Evolutionary conservation across 2,888 invertebrate species (phyloP), one percentile per base, ranked within the genome.

Genomic region (Drosophila mimetica): DNA sequence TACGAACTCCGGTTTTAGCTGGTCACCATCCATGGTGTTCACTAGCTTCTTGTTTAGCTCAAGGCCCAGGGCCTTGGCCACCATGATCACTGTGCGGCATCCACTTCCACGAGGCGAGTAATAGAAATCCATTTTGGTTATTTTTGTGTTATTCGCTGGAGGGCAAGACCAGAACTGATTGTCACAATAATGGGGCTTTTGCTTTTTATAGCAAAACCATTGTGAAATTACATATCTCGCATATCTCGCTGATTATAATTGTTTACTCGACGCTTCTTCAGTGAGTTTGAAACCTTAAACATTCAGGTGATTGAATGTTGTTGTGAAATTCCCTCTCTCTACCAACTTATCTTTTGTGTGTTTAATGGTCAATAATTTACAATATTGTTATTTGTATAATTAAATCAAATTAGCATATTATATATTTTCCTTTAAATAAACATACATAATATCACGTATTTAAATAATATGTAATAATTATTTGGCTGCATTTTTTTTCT

Each of bases 1-100:
- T 34, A 95, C 1, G 81, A 93, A 96, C 82, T 95, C 95, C 0
- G 95, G 95, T n/a, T 93, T 94, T 39, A 94, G 76, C 14, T 95
- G 94, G 72, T 95, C 95, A 0, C 94, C 93, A 51, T 91, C 92
- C 92, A 93, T 91, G 13, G 95, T 85, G 83, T 95, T 92, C 1
- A 93, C 79, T 0, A 30, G 30, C 30, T 30, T 30, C 9, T 30
- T 30, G 30, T 30, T 30, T 4, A 30, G 30, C 30, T 30, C 30
- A 4, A 30, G 9, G 3, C 30, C 30, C 11, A 30, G 4, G 30
- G 30, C 30, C 30, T 30, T 30, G 30, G 30, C 30, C 30, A 30
- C 30, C 30, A 30, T 30, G 11, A 30, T 30, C 30, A 30, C 30
- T 0, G 30, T 30, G 0, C 30, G 30, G 30, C 30, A 30, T 30